These are phyloP conservation scores for Upupa epops DNA, from an alignment of 2,113 vertebrate species.

Conservation along the genomic window DNA sequence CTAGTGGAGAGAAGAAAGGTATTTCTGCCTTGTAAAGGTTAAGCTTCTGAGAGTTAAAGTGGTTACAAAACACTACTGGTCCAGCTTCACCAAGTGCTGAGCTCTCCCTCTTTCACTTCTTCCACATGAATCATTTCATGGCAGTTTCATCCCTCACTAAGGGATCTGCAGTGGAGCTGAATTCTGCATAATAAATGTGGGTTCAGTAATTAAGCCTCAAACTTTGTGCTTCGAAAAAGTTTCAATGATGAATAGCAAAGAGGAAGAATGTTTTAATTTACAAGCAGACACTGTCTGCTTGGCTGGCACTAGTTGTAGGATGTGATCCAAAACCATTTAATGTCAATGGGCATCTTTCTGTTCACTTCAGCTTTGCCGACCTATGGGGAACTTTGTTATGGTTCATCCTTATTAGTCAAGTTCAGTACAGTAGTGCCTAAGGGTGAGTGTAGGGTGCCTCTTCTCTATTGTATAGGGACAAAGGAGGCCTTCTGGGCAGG, in stretches of 20 bases:
- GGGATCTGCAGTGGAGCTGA: neutral
- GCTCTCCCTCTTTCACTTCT: neutral
- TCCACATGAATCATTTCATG: neutral
- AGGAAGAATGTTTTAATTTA: neutral
- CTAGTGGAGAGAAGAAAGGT: neutral
- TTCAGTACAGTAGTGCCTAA: neutral
- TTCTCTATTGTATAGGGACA: neutral
- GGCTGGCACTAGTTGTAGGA: neutral
- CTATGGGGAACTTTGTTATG: neutral
- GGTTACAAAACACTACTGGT: neutral
- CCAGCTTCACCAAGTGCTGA: neutral
- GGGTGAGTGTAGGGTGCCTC: neutral
- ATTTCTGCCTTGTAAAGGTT: neutral
- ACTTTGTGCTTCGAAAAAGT: neutral
- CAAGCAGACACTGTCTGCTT: neutral
- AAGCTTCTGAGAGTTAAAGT: neutral
- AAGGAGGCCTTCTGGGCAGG: neutral
- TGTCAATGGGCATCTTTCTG: neutral
- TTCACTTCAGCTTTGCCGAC: neutral
- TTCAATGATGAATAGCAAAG: slow-evolving; percentile 2
- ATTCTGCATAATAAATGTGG: neutral
- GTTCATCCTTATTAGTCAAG: slow-evolving; percentile 5
- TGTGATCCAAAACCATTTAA: slow-evolving; percentile 20
- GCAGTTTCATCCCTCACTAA: no score
- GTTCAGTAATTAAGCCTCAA: slow-evolving; percentile 21